phyloP scores from a whole-genome alignment of 2,888 invertebrate species.

The Resseliella maxima region DNA sequence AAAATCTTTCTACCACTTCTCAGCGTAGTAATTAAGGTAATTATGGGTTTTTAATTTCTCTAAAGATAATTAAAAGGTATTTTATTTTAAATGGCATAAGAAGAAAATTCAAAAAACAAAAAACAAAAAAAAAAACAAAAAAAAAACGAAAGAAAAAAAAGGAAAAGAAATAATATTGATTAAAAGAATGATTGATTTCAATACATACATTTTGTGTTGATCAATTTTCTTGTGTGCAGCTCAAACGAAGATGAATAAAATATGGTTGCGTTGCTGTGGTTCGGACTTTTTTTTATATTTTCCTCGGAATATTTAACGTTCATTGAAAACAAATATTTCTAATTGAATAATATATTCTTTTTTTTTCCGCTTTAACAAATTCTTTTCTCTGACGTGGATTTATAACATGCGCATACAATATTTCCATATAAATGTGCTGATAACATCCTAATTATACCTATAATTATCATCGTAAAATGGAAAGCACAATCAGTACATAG shows the following conservation, averaged over 20 bases:
- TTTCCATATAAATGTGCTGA: background rate
- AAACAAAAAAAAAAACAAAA: no score
- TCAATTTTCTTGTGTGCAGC: background rate
- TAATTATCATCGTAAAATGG: background rate
- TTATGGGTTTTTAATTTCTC: no score
- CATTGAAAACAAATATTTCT: background rate
- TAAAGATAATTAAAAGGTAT: no score
- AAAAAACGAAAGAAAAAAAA: no score
- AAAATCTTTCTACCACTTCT: no score
- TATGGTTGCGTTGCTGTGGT: background rate
- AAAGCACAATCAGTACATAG: background rate
- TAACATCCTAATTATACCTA: conserved; percentile 8
- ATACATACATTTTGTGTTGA: conserved; percentile 32
- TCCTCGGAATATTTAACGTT: background rate
- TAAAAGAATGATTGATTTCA: background rate
- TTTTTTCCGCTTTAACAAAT: background rate
- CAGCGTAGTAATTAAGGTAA: no score
- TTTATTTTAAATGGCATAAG: no score
- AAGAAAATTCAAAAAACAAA: no score
- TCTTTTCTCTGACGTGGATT: background rate
- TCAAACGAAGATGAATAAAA: background rate
- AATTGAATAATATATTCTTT: no score
- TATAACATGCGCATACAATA: background rate
- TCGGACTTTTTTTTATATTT: background rate
- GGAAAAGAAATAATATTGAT: background rate